Evolutionary conservation across 1,140 invertebrate genomes (phyloP), one percentile per base, ranked within the genome.

Genomic region (Temnothorax nylanderi): DNA sequence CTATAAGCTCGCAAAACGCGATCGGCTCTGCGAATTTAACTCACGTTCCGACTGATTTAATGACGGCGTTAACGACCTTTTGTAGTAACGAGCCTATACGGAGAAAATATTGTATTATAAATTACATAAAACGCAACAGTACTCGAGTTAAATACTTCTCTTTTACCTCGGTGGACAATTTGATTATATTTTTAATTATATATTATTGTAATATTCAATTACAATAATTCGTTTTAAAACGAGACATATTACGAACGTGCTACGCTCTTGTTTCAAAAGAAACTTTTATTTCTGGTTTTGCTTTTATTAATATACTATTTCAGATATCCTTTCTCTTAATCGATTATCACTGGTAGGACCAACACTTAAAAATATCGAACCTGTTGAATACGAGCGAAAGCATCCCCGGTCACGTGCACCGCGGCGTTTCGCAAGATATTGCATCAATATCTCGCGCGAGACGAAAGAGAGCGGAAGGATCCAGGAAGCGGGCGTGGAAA

Each of bases 371-470:
- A 64, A 64, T 62, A 41, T 77, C 51, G 34, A 54, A 34, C 11
- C 8, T 3, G 26, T 49, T 49, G 10, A 21, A 60, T 26, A 26
- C 8, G 18, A 21, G n/a, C 62, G 34, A 76, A 77, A 44, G n/a
- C 49, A 76, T 44, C 74, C 21, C 16, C 16, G 13, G 6, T 71
- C 47, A 56, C 49, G 18, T 37, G 62, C 62, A n/a, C n/a, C 34
- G 51, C 77, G 13, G 8, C 13, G 13, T 75, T 84, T 74, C 56
- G 69, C 54, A 84, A 84, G 44, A 49, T 84, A 49, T 84, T 75
- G 18, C 54, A 32, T 60, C 54, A 26, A n/a, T 26, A 58, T 16
- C 26, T 26, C 67, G 16, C 64, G n/a, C 64, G 18, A 10, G 34
- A 58, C 21, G 78, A 67, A 32, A 56, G 49, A 11, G 18, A 56